Base-by-base conservation (phyloP, 1,140 invertebrate species). In the Eriocheir sinensis region DNA sequence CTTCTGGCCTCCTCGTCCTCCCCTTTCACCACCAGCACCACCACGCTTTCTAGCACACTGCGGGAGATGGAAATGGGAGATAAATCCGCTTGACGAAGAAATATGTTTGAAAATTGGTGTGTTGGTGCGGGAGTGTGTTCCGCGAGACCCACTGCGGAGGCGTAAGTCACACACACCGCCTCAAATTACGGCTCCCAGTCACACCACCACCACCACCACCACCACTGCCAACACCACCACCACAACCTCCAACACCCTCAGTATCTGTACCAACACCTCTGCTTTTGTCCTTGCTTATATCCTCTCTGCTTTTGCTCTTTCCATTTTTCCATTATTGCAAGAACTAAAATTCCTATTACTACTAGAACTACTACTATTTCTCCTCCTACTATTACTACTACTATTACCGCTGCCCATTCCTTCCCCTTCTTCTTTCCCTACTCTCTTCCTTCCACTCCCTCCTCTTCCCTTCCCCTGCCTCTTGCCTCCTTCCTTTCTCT, bases 31-130 rank as follows among this genome's bases (percentile, higher is more conserved):
- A 48, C 44, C 44, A 48, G 4, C 44, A 48, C 44, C 44, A 48
- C 44, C 44, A 48, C 44, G 15, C 44, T 15, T 48, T 48, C n/a
- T 4, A 48, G 15, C 60, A 72, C 60, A 72, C 27, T 72, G 60
- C 60, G 27, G 60, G 60, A 72, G 60, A 72, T 72, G 27, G 60
- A 72, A 72, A 72, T 72, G 27, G 60, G 60, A 72, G 60, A 72
- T 72, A 72, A 72, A 72, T 72, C 60, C 60, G 8, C 27, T 72
- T n/a, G 21, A 72, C 8, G 60, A 72, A 72, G 60, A 72, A 72
- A 72, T 72, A 72, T 72, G 60, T 21, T 72, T n/a, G 60, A n/a
- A 72, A 72, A 72, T 72, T 72, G 60, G 60, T n/a, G 60, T 72
- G 60, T 27, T 72, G 60, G 60, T 72, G 60, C 60, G 6, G 17